A percentile compares a stretch with the other conserved stretches of the same genome.
Conservation (phyloP, 2,888 invertebrate genomes). For the Chloromyia formosa region DNA sequence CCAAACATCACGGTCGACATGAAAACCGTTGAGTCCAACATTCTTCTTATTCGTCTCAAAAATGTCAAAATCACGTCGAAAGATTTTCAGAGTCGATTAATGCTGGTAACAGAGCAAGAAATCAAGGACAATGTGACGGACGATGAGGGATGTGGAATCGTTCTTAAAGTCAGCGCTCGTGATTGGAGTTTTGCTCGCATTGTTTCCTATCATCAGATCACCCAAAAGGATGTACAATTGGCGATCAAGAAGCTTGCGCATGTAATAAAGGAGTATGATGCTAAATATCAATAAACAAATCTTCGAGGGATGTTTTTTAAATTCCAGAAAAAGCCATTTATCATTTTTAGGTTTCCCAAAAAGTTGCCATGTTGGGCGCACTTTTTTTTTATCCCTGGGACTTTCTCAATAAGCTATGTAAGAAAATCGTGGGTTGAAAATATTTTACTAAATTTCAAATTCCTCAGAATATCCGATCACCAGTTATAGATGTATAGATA, state of each 20-base stretch:
- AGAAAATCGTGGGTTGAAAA: no score
- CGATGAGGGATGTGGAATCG: conserved; percentile 61
- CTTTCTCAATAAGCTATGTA: no score
- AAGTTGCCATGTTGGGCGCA: no score
- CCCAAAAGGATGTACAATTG: conserved; percentile 71
- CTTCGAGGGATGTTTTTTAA: no score
- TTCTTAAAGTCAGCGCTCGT: conserved; percentile 71
- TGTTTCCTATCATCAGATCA: conserved; percentile 77
- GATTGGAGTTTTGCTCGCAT: conserved; percentile 71
- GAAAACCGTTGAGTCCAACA: conserved; percentile 75
- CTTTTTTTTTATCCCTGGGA: no score
- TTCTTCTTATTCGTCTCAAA: conserved; percentile 73
- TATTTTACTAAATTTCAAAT: no score
- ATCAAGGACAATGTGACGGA: conserved; percentile 66
- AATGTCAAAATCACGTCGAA: conserved; percentile 67
- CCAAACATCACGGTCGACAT: conserved; percentile 72
- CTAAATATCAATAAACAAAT: not conserved
- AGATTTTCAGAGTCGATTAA: conserved; percentile 68
- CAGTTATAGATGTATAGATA: no score
- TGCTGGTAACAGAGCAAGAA: conserved; percentile 64
- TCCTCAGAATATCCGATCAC: no score
- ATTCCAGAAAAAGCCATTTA: no score
- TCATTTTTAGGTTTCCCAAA: no score
- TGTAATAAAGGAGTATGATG: conserved; percentile 73
- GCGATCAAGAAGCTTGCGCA: conserved; percentile 76